phyloP scores from a whole-genome alignment of 2,888 invertebrate species.

The Cybosia mesomella region DNA sequence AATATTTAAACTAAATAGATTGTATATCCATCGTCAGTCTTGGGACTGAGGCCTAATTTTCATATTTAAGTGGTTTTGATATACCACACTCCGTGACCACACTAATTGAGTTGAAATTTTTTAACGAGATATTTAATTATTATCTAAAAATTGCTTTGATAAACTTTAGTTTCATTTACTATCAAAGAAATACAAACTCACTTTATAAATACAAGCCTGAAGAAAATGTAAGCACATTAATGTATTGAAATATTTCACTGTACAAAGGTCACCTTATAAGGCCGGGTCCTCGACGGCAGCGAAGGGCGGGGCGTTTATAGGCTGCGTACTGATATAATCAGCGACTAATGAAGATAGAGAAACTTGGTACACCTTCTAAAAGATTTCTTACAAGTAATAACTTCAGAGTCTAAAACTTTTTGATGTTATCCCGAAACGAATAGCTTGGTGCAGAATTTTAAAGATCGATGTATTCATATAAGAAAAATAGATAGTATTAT shows the following conservation, averaged over 20 bases:
- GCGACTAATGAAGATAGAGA: background rate
- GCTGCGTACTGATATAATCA: background rate
- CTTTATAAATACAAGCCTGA: constrained; percentile 31
- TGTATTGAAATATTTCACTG: constrained; percentile 38
- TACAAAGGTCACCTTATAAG: constrained; percentile 39
- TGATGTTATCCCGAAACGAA: too few species aligned
- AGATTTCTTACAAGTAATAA: background rate
- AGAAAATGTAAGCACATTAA: constrained; percentile 38
- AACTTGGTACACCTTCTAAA: background rate
- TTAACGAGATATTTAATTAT: constrained; percentile 25
- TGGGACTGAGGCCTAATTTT: constrained; percentile 31
- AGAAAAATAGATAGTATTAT: too few species aligned
- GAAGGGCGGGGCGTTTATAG: background rate
- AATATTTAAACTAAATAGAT: constrained; percentile 51
- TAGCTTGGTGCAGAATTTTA: background rate
- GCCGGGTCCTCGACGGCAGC: background rate
- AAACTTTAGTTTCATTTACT: constrained; percentile 20
- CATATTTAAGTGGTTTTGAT: constrained; percentile 33
- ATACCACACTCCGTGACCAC: too few species aligned
- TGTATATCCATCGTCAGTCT: constrained; percentile 39
- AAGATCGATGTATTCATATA: background rate
- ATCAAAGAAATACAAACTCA: constrained; percentile 19
- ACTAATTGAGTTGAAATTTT: constrained; percentile 26
- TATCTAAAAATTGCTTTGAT: constrained; percentile 26
- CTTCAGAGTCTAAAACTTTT: too few species aligned